A percentile compares a stretch with the other conserved stretches of the same genome.
phyloP scores from a whole-genome alignment of 2,113 vertebrate genomes.

The Crotalus horridus region DNA sequence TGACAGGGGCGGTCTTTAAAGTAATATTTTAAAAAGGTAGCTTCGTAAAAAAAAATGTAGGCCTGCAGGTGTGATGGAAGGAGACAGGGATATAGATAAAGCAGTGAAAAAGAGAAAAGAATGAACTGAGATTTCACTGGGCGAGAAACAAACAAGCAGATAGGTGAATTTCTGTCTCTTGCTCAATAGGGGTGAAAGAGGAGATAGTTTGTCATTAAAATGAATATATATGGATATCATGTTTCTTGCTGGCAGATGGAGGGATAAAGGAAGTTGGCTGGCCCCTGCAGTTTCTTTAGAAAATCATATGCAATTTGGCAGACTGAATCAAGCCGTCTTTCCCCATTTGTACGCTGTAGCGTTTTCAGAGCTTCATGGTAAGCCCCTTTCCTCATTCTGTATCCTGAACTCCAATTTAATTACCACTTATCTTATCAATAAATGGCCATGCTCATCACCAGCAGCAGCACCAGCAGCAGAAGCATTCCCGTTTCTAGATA shows the following conservation, averaged over 20 bases:
- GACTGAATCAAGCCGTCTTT: background rate
- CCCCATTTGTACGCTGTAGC: background rate
- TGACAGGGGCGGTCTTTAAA: background rate
- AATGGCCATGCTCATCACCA: background rate
- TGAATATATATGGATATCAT: background rate
- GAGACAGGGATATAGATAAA: background rate
- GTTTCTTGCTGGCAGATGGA: accelerated
- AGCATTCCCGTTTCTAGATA: background rate
- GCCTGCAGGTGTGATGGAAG: background rate
- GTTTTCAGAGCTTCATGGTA: background rate
- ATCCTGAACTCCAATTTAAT: background rate
- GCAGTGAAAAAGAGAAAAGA: background rate
- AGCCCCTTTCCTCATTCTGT: background rate
- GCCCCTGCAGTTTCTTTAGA: accelerated
- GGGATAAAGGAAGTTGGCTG: accelerated
- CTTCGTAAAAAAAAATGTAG: background rate
- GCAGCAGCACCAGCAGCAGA: background rate
- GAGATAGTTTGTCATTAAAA: background rate
- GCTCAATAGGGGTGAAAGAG: background rate
- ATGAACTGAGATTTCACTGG: background rate
- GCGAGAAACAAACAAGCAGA: background rate
- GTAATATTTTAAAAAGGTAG: background rate
- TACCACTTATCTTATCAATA: background rate
- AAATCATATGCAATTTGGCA: background rate
- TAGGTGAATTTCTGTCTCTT: background rate